Base-by-base conservation (phyloP, 2,888 invertebrate genomes). In the Diabrotica balteata region DNA sequence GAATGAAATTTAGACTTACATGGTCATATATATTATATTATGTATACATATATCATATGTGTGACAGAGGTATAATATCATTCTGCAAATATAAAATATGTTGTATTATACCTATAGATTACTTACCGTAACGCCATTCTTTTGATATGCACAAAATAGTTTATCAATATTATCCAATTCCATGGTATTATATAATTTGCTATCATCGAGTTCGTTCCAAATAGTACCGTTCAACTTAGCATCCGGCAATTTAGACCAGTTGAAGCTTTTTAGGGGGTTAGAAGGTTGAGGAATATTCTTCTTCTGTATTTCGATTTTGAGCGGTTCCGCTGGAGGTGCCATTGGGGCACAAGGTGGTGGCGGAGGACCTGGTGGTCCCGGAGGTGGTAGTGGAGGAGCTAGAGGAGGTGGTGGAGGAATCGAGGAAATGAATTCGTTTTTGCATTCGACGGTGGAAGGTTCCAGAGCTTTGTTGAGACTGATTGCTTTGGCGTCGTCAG, bases 181-280 rank as follows among this genome's bases (percentile, higher is more conserved):
- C 88, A 98, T 93, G 2, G 92, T 90, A 73, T 93, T 93, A 83
- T 97, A 98, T 73, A 97, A 86, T 82, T 95, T 95, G 0, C 93
- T 90, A 79, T 98, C 98, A 77, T 97, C 97, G 61, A 98, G 82
- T 80, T 96, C 95, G 74, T 92, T 93, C 97, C 98, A 98, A 70
- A 98, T 92, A 0, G 98, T 98, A 8, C 97, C 97, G 74, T 91
- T 91, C 2, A 98, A 87, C 81, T 96, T 96, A 51, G 92, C 89
- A 76, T 97, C 96, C 0, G 97, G 95, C 69, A 97, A 86, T 82
- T 96, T 97, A 61, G 95, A 94, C 98, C 98, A 98, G 86, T 98
- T 98, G 86, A 98, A 96, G 63, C 96, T 96, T 84, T 98, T 98
- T 63, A 98, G 85, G 0, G 97, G 95, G 83, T 95, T 95, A 7